Conservation (phyloP, 2,888 invertebrate species). For the Reticulitermes lucifugus region DNA sequence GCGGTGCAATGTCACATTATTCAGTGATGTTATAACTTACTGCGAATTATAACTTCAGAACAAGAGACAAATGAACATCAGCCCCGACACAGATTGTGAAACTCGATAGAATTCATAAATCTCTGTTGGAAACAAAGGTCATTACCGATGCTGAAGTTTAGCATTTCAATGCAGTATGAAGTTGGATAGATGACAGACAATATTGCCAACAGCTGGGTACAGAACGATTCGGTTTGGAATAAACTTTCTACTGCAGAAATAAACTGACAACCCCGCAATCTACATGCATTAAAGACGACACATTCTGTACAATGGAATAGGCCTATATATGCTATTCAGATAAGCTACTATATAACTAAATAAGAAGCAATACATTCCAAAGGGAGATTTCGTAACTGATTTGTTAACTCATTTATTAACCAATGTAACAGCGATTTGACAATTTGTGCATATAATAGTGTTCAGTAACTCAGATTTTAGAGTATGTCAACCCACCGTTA, state of each 20-base stretch:
- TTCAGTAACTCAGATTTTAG: no score
- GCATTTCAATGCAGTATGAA: neutral
- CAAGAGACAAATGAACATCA: neutral
- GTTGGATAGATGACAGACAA: neutral
- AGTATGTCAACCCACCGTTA: no score
- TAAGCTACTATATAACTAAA: no score
- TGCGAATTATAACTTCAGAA: neutral
- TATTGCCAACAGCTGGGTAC: neutral
- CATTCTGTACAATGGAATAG: neutral
- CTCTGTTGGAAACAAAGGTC: slow-evolving; percentile 4
- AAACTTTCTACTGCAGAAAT: neutral
- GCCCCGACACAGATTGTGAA: neutral
- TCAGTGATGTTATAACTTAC: neutral
- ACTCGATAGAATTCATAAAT: neutral
- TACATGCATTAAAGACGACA: neutral
- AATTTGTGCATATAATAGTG: no score
- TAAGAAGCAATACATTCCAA: no score
- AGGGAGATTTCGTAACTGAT: no score
- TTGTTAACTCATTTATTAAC: no score
- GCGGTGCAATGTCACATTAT: neutral
- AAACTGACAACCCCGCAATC: neutral
- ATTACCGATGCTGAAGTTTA: neutral
- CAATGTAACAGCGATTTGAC: no score
- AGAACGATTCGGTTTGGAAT: neutral
- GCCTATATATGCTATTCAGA: no score